phyloP scores from a whole-genome alignment of 2,113 vertebrate species.

The Epinephelus fuscoguttatus region DNA sequence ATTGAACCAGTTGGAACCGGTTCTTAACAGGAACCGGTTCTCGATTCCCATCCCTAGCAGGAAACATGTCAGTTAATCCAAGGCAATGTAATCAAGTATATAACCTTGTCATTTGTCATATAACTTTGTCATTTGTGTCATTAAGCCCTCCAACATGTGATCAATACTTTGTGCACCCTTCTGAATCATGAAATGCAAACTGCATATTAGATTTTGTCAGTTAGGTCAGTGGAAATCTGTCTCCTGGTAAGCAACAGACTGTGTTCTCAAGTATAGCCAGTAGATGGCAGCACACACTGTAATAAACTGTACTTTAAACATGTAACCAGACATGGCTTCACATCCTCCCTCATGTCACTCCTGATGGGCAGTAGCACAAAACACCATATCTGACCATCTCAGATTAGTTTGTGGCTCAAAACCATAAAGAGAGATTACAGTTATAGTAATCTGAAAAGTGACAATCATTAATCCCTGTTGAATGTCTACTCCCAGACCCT shows the following conservation, averaged over 20 bases:
- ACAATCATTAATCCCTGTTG: not conserved
- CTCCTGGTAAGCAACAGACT: not conserved
- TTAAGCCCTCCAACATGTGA: not conserved
- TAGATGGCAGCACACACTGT: conserved; percentile 53
- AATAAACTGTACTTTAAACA: too few relatives aligned
- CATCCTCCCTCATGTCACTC: not conserved
- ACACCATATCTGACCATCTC: not conserved
- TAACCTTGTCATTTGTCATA: too few relatives aligned
- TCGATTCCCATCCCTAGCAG: too few relatives aligned
- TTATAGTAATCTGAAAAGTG: not conserved
- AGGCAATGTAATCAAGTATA: too few relatives aligned
- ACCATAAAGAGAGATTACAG: not conserved
- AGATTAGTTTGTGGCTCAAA: not conserved
- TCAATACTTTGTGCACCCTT: too few relatives aligned
- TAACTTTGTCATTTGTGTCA: not conserved
- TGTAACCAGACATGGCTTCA: not conserved
- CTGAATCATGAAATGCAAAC: too few relatives aligned
- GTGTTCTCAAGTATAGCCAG: conserved; percentile 12
- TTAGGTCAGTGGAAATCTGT: not conserved
- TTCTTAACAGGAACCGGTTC: too few relatives aligned
- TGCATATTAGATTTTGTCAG: not conserved
- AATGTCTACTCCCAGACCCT: not conserved
- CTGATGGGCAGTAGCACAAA: not conserved
- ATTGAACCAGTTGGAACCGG: too few relatives aligned
- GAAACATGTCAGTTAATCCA: too few relatives aligned